Evolutionary conservation across 2,888 invertebrate genomes (phyloP).

Genomic region (Ormyrus thymus): DNA sequence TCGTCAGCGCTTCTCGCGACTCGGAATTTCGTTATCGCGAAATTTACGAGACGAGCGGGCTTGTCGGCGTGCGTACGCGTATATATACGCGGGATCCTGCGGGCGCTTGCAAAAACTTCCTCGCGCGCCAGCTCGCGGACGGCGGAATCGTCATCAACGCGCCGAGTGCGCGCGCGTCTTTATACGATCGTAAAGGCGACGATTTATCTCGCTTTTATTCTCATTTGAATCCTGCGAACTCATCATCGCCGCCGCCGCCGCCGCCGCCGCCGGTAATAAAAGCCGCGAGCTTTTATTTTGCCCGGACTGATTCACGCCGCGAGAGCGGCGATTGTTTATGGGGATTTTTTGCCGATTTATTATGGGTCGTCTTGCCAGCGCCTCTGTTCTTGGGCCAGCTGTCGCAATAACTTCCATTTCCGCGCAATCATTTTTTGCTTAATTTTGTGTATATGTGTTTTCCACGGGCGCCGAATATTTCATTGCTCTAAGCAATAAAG

Average conservation of each 20-base stretch:
- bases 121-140: too few species aligned
- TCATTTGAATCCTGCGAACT: conserved; percentile 47
- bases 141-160: conserved; percentile 20
- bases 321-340: too few species aligned
- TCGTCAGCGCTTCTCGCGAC: conserved; percentile 25
- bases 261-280: conserved; percentile 30
- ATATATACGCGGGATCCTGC: background rate
- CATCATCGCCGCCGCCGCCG: conserved; percentile 28
- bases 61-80: background rate
- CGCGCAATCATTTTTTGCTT: conserved; percentile 23
- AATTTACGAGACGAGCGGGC: conserved; percentile 43
- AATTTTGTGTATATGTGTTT: background rate
- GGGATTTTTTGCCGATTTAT: conserved; percentile 13
- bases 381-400: background rate
- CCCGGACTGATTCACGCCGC: too few species aligned
- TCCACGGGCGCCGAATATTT: conserved; percentile 5
- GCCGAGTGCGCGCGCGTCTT: background rate
- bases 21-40: conserved; percentile 49
- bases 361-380: conserved; percentile 3
- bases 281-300: too few species aligned
- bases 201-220: conserved; percentile 55
- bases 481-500: conserved; percentile 23
- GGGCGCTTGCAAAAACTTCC: conserved; percentile 21
- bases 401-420: background rate
- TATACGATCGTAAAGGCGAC: conserved; percentile 48